phyloP scores from a whole-genome alignment of 2,797 vertebrate genomes.

The Pyrocephalus nanus region DNA sequence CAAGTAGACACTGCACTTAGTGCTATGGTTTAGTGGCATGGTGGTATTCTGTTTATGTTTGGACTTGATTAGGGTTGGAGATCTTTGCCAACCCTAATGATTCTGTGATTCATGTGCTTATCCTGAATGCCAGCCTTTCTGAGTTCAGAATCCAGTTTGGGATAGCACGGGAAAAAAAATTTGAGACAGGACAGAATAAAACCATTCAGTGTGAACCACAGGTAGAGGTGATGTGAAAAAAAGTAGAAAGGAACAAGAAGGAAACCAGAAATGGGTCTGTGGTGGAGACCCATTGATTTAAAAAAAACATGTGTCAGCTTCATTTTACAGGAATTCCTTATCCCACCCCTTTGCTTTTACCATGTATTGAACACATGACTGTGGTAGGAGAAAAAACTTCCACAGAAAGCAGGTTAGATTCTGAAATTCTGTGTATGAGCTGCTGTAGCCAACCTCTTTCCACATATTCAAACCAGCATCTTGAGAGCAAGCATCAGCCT shows the following conservation, averaged over 20 bases:
- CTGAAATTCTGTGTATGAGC: background rate
- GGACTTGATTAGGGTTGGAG: background rate
- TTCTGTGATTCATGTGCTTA: background rate
- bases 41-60: background rate
- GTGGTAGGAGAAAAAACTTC: background rate
- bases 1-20: rapidly evolving
- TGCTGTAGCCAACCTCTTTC: background rate
- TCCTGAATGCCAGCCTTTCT: background rate
- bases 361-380: background rate
- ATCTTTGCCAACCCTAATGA: background rate
- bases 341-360: background rate
- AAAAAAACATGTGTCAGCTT: background rate
- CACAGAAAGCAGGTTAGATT: background rate
- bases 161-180: background rate
- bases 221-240: background rate
- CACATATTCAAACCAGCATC: background rate
- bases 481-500: background rate
- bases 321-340: background rate
- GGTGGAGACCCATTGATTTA: background rate
- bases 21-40: background rate
- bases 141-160: background rate
- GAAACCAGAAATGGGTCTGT: background rate
- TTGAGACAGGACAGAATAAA: background rate
- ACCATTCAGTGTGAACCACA: background rate
- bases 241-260: background rate